Base-by-base conservation (phyloP, 2,113 vertebrate genomes). In the Paracanthobrama guichenoti region DNA sequence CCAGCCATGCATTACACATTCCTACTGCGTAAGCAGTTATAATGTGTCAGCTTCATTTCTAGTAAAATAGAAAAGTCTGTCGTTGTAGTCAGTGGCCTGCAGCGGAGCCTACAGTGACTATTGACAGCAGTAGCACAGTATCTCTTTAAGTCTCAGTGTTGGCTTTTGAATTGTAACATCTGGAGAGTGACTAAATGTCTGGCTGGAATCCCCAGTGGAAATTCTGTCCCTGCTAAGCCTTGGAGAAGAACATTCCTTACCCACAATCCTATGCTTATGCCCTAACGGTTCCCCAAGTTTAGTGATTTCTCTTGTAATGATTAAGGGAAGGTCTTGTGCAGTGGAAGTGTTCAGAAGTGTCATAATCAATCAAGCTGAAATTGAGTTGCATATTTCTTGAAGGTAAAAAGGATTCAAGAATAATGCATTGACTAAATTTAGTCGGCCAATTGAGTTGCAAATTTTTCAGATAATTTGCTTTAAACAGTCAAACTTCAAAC, bases 161-260 rank as follows among this genome's bases (percentile, higher is more conserved):
- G 20, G 57, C n/a, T 60, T 73, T 26, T 39, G 71, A 75, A 79
- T 55, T 44, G 26, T 74, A 79, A 80, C 50, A 69, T 79, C 71
- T 79, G 26, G 66, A 53, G 75, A 72, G 57, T 83, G 84, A 85
- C 74, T 78, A 60, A 39, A 50, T 50, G 84, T 88, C 83, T 80
- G 79, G 42, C 75, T 84, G 83, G 79, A 84, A 75, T 80, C 28
- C 83, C 85, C 80, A 16, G 80, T 83, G 85, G 85, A 88, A 86
- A 88, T 69, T 85, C 64, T 55, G 78, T 66, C 10, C 67, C 66
- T 57, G 64, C 31, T 62, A 31, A 42, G 42, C 60, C 80, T 60
- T 59, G 67, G 53, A 60, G 60, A 66, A 85, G 75, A 83, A 80
- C 83, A 84, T 86, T 88, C 79, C 72, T 83, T 77, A 85, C 60